Evolutionary conservation across 64 coral and sea anemone species (phyloP).

Genomic region (Stichodactyla mertensii): DNA sequence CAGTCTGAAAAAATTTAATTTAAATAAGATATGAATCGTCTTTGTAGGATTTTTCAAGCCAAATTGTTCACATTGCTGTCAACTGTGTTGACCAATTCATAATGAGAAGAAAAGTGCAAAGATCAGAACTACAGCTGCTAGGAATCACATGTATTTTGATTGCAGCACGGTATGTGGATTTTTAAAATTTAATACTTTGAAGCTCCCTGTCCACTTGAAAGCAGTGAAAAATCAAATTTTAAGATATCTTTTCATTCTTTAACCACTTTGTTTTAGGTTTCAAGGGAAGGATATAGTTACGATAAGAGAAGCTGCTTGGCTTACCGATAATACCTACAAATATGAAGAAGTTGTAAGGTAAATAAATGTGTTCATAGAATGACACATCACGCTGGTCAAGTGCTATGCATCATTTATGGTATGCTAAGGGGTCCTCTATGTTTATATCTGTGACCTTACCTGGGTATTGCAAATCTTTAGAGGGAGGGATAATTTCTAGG

Average conservation of each 20-base stretch:
- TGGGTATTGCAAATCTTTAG: no score
- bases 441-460: no score
- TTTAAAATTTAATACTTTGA: background rate
- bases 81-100: conserved; percentile 79
- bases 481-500: no score
- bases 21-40: background rate
- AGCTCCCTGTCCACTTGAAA: background rate
- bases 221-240: no score
- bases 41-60: conserved; percentile 79
- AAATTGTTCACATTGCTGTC: conserved; percentile 88
- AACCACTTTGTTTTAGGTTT: conserved; percentile 40
- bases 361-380: background rate
- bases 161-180: conserved; percentile 64
- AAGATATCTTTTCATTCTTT: background rate
- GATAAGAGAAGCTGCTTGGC: conserved; percentile 85
- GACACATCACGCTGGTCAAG: no score
- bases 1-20: no score
- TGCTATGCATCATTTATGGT: no score
- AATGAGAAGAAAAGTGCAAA: conserved; percentile 83
- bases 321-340: conserved; percentile 83
- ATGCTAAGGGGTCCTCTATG: background rate
- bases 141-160: conserved; percentile 89
- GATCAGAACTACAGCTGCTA: conserved; percentile 79
- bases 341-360: conserved; percentile 97
- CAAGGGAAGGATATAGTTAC: conserved; percentile 94